Percentiles rank a stretch among this genome's conserved stretches.
phyloP scores from a whole-genome alignment of 2,113 vertebrate genomes.

The Ictalurus furcatus region DNA sequence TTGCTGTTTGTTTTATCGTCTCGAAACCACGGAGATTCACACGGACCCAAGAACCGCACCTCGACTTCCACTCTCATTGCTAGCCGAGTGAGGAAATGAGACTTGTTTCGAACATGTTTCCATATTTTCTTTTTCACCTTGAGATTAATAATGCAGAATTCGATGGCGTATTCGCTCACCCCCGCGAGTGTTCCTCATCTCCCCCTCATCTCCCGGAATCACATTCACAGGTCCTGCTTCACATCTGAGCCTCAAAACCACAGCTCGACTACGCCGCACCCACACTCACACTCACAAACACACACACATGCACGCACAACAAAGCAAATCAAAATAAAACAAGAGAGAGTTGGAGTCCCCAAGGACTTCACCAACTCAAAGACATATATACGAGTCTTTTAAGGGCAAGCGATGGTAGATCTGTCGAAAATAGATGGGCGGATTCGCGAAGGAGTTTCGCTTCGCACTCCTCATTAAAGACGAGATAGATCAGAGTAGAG shows the following conservation, averaged over 20 bases:
- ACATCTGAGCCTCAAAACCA: constrained; percentile 49
- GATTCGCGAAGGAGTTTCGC: constrained; percentile 59
- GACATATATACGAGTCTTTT: constrained; percentile 55
- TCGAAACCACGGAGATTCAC: not conserved
- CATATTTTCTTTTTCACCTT: constrained; percentile 19
- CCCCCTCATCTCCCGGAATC: constrained; percentile 8
- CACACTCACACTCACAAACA: not conserved
- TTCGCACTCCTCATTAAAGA: constrained; percentile 51
- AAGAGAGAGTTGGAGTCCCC: constrained; percentile 36
- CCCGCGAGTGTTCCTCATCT: constrained; percentile 19
- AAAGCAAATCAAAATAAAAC: not conserved
- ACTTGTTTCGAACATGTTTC: not conserved
- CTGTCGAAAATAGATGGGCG: constrained; percentile 38
- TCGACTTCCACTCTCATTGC: not conserved
- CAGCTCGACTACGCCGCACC: constrained; percentile 3
- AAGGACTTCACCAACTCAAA: constrained; percentile 53
- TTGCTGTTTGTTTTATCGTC: not conserved
- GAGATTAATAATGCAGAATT: constrained; percentile 38
- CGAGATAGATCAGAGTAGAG: constrained; percentile 48
- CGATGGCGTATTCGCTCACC: not conserved
- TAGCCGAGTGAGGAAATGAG: not conserved
- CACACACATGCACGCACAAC: not conserved
- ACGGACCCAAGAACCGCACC: not conserved
- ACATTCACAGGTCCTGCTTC: constrained; percentile 20
- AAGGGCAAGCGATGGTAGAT: constrained; percentile 59